phyloP scores from a whole-genome alignment of 2,113 vertebrate genomes.

The Equus przewalskii region DNA sequence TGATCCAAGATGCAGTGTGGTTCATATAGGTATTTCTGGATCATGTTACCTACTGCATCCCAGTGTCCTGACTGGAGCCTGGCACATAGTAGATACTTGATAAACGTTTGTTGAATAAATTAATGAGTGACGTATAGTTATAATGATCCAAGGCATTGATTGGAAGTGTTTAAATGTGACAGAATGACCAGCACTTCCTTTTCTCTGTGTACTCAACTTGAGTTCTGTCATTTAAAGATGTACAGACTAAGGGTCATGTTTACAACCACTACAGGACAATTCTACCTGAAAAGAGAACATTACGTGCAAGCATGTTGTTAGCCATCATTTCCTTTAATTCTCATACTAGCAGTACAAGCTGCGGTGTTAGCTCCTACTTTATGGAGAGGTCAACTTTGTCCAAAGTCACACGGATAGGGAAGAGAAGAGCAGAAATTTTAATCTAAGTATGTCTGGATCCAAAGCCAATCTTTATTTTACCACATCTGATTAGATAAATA shows the following conservation, averaged over 20 bases:
- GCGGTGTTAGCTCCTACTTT: neutral
- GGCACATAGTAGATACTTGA: neutral
- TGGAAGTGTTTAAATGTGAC: conserved; percentile 5
- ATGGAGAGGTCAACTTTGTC: neutral
- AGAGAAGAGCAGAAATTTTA: neutral
- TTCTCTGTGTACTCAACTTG: neutral
- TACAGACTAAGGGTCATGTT: neutral
- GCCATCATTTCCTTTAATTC: neutral
- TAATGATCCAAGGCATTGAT: conserved; percentile 37
- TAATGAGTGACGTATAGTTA: neutral
- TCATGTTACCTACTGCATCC: neutral
- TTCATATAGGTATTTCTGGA: neutral
- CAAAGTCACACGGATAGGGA: neutral
- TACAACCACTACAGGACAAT: neutral
- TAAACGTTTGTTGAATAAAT: conserved; percentile 59
- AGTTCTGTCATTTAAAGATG: conserved; percentile 10
- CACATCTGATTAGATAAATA: neutral
- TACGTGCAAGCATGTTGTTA: neutral
- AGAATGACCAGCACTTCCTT: neutral
- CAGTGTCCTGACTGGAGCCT: neutral
- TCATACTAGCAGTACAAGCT: neutral
- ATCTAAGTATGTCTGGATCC: neutral
- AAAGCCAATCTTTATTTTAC: conserved; percentile 15
- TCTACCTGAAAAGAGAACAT: neutral
- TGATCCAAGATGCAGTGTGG: neutral